A percentile compares a stretch with the other conserved stretches of the same genome.
Evolutionary conservation across 1,140 invertebrate genomes (phyloP).

Genomic region (Bombus soroeensis): DNA sequence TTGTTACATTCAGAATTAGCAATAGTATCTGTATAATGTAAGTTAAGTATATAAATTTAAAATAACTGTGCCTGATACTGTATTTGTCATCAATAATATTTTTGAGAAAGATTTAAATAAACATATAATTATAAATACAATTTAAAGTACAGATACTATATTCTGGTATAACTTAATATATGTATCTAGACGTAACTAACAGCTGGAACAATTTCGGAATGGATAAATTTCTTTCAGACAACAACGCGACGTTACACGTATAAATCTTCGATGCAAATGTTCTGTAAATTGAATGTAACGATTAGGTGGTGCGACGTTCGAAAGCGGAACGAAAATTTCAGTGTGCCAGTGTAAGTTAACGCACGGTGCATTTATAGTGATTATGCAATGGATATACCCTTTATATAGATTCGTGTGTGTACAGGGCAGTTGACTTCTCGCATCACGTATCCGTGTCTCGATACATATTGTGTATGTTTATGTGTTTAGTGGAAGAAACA

Average conservation of each 20-base stretch:
- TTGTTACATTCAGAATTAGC: neutral
- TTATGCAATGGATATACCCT: constrained; percentile 18
- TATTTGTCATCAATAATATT: no score
- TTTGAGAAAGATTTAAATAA: neutral
- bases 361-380: constrained; percentile 1
- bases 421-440: constrained; percentile 2
- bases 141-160: neutral
- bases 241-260: neutral
- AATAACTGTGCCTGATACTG: no score
- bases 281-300: neutral
- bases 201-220: neutral
- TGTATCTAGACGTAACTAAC: neutral
- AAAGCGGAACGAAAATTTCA: constrained; percentile 30
- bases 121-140: neutral
- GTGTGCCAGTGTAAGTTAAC: neutral
- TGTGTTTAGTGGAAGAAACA: neutral
- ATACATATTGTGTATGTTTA: neutral
- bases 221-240: neutral
- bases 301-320: neutral
- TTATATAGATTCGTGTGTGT: neutral
- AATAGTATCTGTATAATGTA: no score
- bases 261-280: neutral
- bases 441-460: neutral
- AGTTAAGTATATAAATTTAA: no score
- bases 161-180: no score